Percentiles rank a stretch among this genome's conserved stretches.
Conservation (phyloP, 2,888 invertebrate genomes). For the Salpingus planirostris region DNA sequence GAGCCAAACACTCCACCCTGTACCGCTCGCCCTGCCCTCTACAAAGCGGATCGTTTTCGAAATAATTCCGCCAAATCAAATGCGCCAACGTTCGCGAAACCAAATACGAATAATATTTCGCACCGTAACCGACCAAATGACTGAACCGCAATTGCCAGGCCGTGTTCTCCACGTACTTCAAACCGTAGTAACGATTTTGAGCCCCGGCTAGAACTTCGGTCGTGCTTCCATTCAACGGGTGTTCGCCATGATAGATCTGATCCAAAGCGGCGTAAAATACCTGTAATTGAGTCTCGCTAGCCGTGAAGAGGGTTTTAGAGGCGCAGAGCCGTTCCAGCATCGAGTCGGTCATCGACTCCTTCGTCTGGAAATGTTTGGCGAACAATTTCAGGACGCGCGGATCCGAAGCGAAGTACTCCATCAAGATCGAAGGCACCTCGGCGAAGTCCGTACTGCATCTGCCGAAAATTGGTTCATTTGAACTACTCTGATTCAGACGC, state of each 20-base stretch:
- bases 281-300: constrained; percentile 70
- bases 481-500: too few relatives aligned
- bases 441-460: constrained; percentile 96
- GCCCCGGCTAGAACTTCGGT: constrained; percentile 67
- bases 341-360: constrained; percentile 70
- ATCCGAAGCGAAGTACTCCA: constrained; percentile 95
- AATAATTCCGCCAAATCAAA: constrained; percentile 85
- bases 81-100: constrained; percentile 90
- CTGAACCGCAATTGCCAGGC: constrained; percentile 96
- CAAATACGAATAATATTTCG: constrained; percentile 96
- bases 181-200: constrained; percentile 74
- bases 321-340: constrained; percentile 73
- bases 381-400: constrained; percentile 75
- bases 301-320: constrained; percentile 79
- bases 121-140: constrained; percentile 96
- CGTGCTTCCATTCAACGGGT: constrained; percentile 48
- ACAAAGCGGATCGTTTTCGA: constrained; percentile 67
- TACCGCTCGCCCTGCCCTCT: constrained; percentile 72
- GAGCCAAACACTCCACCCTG: constrained; percentile 64
- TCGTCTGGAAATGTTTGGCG: constrained; percentile 85
- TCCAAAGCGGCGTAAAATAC: constrained; percentile 64
- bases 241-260: constrained; percentile 73
- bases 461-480: too few relatives aligned
- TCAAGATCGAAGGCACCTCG: constrained; percentile 96
- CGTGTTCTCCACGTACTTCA: constrained; percentile 84